Evolutionary conservation across 2,113 vertebrate genomes (phyloP).

Genomic region (Nipponia nippon): DNA sequence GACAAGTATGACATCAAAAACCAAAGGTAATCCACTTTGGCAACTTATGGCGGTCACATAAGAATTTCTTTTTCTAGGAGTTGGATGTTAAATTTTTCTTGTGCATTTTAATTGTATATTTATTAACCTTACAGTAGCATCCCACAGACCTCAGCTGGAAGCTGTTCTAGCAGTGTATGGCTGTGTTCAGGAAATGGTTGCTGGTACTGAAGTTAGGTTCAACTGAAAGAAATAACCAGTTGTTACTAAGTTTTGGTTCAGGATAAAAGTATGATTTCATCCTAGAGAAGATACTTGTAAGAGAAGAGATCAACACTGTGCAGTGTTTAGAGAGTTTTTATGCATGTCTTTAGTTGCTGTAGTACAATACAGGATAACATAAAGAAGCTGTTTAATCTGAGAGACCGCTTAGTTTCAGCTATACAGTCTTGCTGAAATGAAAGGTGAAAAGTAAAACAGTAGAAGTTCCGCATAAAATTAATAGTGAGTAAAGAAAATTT

Average conservation of each 20-base stretch:
- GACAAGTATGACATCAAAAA: neutral
- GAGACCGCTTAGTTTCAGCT: neutral
- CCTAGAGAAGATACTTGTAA: neutral
- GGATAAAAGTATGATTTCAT: neutral
- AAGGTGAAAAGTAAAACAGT: neutral
- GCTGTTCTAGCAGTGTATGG: neutral
- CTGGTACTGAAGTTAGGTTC: neutral
- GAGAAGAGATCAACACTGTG: neutral
- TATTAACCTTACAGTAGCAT: neutral
- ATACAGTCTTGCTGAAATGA: neutral
- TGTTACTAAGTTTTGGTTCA: neutral
- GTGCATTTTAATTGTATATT: neutral
- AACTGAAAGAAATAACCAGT: neutral
- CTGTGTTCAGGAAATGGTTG: neutral
- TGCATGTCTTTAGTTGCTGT: neutral
- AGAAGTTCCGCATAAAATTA: neutral
- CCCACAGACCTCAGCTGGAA: neutral
- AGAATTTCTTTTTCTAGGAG: neutral
- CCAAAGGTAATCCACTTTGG: neutral
- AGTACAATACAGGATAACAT: neutral
- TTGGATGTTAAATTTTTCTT: neutral
- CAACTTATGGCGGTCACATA: neutral
- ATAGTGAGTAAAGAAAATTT: neutral
- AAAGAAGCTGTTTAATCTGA: neutral
- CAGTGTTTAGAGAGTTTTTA: neutral